Evolutionary conservation across 1,140 invertebrate genomes (phyloP), one percentile per base, ranked within the genome.

Genomic region (Saccostrea cuccullata): DNA sequence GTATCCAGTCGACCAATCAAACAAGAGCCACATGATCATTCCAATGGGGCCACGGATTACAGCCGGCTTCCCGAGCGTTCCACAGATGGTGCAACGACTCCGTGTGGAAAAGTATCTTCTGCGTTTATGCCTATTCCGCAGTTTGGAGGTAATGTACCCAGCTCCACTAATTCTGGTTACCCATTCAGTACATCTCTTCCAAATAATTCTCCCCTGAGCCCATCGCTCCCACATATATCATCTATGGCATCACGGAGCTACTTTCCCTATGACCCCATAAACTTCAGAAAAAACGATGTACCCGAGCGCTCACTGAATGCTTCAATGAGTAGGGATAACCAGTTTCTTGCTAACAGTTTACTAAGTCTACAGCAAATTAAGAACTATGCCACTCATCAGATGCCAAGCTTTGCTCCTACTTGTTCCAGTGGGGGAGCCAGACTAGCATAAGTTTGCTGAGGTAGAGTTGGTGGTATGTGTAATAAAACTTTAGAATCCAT

Each of bases 361-460:
- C 98, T 99, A 93, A 98, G 98, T 90, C 96, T 99, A 86, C 98
- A 99, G 95, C 98, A 99, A 95, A 99, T 99, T 92, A 96, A 98
- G 92, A 99, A 99, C 95, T 99, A 99, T 95, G 98, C 98, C 89
- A 93, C 94, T 58, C 93, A 94, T 88, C 94, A 94, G 88, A 94
- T 94, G 94, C 93, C 93, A 40, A 91, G 91, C 85, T 94, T 90
- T 84, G 83, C 86, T 67, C 85, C 89, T 20, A 55, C 82, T 55
- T 84, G 82, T 56, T 55, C 82, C 20, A 56, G 82, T n/a, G 82
- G 82, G 9, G 82, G 82, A 20, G 40, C 82, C 9, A 84, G 82
- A 26, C 23, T 84, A 56, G 82, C 82, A 12, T 84, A 55, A 84
- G 8, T 11, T 12, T 26, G 70, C 70, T 23, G 26, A 77, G 4